Percentiles rank a stretch among this genome's conserved stretches.
Conservation (phyloP, 2,888 invertebrate genomes). For the Chrysolina americana region DNA sequence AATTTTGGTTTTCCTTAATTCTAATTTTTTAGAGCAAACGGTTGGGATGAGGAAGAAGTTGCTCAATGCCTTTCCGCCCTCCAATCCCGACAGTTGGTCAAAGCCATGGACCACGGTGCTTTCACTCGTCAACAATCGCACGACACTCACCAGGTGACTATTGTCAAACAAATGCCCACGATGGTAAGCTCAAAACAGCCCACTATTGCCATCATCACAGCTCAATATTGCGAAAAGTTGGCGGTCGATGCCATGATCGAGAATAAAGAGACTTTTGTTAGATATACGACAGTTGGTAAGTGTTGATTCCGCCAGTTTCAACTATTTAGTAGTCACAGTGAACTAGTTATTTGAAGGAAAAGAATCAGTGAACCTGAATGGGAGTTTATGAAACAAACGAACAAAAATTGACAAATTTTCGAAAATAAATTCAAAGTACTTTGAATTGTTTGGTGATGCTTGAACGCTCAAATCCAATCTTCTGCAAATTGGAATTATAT, state of each 20-base stretch:
- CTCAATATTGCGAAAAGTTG: constrained; percentile 96
- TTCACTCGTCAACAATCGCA: constrained; percentile 90
- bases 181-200: constrained; percentile 92
- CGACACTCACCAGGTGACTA: constrained; percentile 81
- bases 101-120: constrained; percentile 86
- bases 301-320: constrained; percentile 36
- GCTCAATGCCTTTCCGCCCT: constrained; percentile 82
- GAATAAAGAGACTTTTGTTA: constrained; percentile 95
- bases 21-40: constrained; percentile 75
- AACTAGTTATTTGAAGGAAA: too few relatives aligned
- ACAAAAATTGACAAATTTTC: too few relatives aligned
- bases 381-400: too few relatives aligned
- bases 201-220: constrained; percentile 97
- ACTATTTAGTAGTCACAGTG: too few relatives aligned
- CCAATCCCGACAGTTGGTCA: constrained; percentile 86
- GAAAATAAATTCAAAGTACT: too few relatives aligned
- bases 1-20: constrained; percentile 11
- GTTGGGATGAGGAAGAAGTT: constrained; percentile 86
- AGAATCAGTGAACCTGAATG: too few relatives aligned
- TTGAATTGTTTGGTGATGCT: too few relatives aligned
- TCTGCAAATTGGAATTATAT: too few relatives aligned
- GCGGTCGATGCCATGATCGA: constrained; percentile 99
- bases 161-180: constrained; percentile 96
- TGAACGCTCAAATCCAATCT: too few relatives aligned
- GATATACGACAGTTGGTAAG: constrained; percentile 97